Evolutionary conservation across 1,140 invertebrate species (phyloP), one percentile per base, ranked within the genome.

Genomic region (Drosophila suzukii): DNA sequence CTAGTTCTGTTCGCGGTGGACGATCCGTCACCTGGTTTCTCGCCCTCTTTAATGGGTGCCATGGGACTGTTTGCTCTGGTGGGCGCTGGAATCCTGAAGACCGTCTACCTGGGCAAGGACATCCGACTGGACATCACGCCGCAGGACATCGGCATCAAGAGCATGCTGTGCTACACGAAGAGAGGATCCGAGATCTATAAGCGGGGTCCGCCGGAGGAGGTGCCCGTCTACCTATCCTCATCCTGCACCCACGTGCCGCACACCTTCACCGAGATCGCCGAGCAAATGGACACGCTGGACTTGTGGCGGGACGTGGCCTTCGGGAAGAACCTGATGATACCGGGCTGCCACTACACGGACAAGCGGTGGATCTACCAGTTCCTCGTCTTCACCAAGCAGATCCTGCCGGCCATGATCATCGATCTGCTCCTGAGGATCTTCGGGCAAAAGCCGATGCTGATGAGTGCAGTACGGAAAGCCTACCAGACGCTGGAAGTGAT

Each of bases 1-100:
- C 6, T 11, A 91, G 91, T 91, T 7, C 59, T 91, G 0, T 84
- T 82, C 6, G 62, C 83, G 0, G 24, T 89, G 3, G 46, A 67
- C 0, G 91, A 91, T 10, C 91, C 91, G 0, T 50, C 81, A 46
- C 90, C 91, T 0, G 90, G 91, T 0, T 91, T 66, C 47, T 46
- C 91, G 1, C 86, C 90, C n/a, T 76, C 91, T 0, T 47, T 91
- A 6, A 91, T 61, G 76, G 91, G 91, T 6, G 91, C 90, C 53
- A 79, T 91, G 73, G 91, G 91, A 2, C 53, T 91, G n/a, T 91
- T 91, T 15, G 66, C 78, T 0, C 43, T 91, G n/a, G 81, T 80
- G 6, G 91, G 81, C 6, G 50, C 81, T 6, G 91, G 91, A 0
- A 43, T 91, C 43, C 51, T 91, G 4, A 91, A 91, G 51, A 75